Evolutionary conservation across 2,888 invertebrate species (phyloP).

Genomic region (Ctenicera cuprea): DNA sequence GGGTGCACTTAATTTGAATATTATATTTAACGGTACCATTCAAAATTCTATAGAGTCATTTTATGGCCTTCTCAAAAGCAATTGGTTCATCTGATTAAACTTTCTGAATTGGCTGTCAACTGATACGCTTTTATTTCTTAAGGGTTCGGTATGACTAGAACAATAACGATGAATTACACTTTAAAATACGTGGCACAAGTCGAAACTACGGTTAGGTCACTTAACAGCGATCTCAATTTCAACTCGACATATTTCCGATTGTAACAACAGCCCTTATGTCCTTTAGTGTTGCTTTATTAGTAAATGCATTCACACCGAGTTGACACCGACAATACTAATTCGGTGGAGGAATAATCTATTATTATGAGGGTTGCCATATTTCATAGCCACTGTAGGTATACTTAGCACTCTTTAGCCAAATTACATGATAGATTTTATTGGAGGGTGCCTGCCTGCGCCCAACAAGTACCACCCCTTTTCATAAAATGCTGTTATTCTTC

Average conservation of each 20-base stretch:
- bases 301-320: conserved; percentile 68
- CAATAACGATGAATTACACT: conserved; percentile 35
- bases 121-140: conserved; percentile 35
- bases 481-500: background rate
- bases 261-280: conserved; percentile 56
- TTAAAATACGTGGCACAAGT: conserved; percentile 37
- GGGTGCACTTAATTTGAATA: conserved; percentile 3
- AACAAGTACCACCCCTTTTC: conserved; percentile 32
- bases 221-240: conserved; percentile 53
- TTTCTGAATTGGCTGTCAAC: conserved; percentile 41
- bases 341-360: conserved; percentile 66
- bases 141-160: conserved; percentile 25
- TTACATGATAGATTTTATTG: conserved; percentile 57
- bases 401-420: conserved; percentile 59
- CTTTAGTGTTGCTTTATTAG: conserved; percentile 70
- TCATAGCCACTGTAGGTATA: conserved; percentile 58
- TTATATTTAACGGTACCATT: background rate
- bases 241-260: conserved; percentile 55
- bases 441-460: conserved; percentile 35
- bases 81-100: conserved; percentile 46
- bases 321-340: conserved; percentile 70
- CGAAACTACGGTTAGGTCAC: conserved; percentile 40
- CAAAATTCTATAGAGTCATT: background rate
- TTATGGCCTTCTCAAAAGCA: conserved; percentile 2
- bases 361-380: conserved; percentile 63